phyloP scores from a whole-genome alignment of 2,888 invertebrate genomes.

The Neoscelio sp. region DNA sequence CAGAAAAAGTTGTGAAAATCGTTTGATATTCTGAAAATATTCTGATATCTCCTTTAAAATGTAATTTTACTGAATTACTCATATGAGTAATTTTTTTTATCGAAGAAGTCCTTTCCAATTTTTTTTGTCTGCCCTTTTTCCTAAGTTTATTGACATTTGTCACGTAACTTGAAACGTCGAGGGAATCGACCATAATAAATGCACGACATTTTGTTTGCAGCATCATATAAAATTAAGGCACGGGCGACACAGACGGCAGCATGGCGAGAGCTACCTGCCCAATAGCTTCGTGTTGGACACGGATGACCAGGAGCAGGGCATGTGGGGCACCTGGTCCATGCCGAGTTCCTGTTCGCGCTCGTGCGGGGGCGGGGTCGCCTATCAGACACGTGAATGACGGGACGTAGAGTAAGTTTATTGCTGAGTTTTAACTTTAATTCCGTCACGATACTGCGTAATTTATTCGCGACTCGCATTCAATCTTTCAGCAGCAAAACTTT shows the following conservation, averaged over 20 bases:
- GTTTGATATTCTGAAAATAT: too few species aligned
- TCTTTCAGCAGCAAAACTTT: slow-evolving; percentile 32
- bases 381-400: slow-evolving; percentile 91
- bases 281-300: slow-evolving; percentile 89
- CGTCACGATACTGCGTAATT: slow-evolving; percentile 27
- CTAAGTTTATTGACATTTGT: too few species aligned
- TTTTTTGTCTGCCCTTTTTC: too few species aligned
- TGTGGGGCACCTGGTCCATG: slow-evolving; percentile 93
- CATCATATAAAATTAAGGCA: slow-evolving; percentile 84
- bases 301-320: slow-evolving; percentile 87
- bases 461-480: slow-evolving; percentile 48
- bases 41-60: too few species aligned
- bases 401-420: slow-evolving; percentile 84
- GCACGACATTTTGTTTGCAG: slow-evolving; percentile 76
- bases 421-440: slow-evolving; percentile 35
- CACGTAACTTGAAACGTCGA: not conserved
- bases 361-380: slow-evolving; percentile 97
- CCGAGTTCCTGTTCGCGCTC: slow-evolving; percentile 94
- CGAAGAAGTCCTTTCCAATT: too few species aligned
- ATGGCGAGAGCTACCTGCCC: slow-evolving; percentile 90
- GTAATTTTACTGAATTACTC: too few species aligned
- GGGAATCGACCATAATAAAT: slow-evolving; percentile 13
- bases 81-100: too few species aligned
- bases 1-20: too few species aligned
- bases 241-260: slow-evolving; percentile 90